Conservation (phyloP, 2,888 invertebrate species). For the Drosophila dives region DNA sequence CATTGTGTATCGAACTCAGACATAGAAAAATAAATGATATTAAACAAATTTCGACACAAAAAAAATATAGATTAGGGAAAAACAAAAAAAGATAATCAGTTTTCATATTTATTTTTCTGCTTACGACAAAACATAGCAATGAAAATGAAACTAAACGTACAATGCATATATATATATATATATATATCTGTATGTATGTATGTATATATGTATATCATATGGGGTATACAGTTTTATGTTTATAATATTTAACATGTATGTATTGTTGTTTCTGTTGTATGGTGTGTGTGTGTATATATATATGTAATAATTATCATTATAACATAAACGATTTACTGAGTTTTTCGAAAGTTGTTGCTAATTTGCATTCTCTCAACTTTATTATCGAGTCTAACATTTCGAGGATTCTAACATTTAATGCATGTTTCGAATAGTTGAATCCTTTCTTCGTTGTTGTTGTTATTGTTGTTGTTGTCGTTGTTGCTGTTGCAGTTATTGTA, state of each 20-base stretch:
- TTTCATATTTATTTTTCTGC: slow-evolving; percentile 17
- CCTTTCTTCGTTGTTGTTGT: slow-evolving; percentile 21
- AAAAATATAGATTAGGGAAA: slow-evolving; percentile 45
- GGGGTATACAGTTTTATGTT: slow-evolving; percentile 59
- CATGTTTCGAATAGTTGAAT: slow-evolving; percentile 20
- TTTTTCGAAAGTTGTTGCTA: slow-evolving; percentile 41
- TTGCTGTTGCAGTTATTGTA: slow-evolving; percentile 48
- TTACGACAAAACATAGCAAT: slow-evolving; percentile 35
- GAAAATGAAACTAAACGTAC: slow-evolving; percentile 59
- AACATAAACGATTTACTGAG: slow-evolving; percentile 63
- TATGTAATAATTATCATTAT: slow-evolving; percentile 75
- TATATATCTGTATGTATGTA: neutral
- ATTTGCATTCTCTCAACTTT: slow-evolving; percentile 35
- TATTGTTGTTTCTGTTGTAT: slow-evolving; percentile 23
- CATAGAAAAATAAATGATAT: slow-evolving; percentile 49
- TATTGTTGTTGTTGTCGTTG: slow-evolving; percentile 18
- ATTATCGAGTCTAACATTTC: slow-evolving; percentile 39
- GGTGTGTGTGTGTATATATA: slow-evolving; percentile 23
- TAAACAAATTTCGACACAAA: slow-evolving; percentile 63
- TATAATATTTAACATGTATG: slow-evolving; percentile 61
- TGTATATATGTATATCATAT: slow-evolving; percentile 50
- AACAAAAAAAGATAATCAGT: slow-evolving; percentile 33
- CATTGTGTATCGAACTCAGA: slow-evolving; percentile 43
- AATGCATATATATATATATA: slow-evolving; percentile 37
- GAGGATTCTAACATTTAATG: slow-evolving; percentile 48